phyloP scores from a whole-genome alignment of 2,113 vertebrate genomes.

The Gnathonemus longibarbis region DNA sequence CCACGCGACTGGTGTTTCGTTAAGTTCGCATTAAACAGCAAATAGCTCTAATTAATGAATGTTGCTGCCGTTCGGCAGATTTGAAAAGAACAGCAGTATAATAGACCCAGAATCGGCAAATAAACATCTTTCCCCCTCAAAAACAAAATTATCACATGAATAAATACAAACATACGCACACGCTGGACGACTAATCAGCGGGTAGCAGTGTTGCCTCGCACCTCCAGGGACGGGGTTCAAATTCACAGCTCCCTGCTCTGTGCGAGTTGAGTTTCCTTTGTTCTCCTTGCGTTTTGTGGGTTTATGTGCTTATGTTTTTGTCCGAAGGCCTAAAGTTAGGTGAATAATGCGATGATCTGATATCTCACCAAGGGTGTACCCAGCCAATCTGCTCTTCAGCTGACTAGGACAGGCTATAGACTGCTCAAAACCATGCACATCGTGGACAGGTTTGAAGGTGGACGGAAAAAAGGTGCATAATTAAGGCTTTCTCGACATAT shows the following conservation, averaged over 20 bases:
- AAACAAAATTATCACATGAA: neutral
- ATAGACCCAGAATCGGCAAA: neutral
- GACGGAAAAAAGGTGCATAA: neutral
- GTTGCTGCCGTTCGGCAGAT: neutral
- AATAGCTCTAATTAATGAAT: constrained; percentile 5
- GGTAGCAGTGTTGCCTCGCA: neutral
- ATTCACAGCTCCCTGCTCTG: neutral
- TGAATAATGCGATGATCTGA: neutral
- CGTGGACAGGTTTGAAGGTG: neutral
- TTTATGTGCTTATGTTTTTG: neutral
- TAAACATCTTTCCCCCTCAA: neutral
- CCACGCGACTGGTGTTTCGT: neutral
- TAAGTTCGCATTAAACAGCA: neutral
- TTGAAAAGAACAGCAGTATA: neutral
- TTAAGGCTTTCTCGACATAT: neutral
- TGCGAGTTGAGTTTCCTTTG: neutral
- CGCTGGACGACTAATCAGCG: neutral
- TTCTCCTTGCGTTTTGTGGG: neutral
- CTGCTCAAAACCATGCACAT: neutral
- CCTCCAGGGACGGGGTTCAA: neutral
- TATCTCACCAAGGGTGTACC: neutral
- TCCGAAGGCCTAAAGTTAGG: neutral
- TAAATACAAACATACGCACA: neutral
- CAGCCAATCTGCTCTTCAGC: neutral
- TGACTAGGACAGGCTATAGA: neutral